Base-by-base conservation (phyloP, 2,797 vertebrate genomes). In the Clarias platycephalus region DNA sequence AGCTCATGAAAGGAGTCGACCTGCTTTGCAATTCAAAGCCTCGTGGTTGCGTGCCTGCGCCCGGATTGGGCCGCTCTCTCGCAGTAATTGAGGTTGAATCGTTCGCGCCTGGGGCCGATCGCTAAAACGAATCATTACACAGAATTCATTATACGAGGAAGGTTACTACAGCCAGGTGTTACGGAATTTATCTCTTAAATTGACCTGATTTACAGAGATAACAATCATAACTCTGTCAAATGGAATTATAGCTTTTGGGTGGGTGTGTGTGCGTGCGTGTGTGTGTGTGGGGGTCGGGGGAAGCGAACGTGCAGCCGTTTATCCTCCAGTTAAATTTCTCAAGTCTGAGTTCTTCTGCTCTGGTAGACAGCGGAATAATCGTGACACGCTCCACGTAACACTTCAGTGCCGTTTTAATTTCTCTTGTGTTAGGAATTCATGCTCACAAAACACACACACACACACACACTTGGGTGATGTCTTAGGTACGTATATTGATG, bases 41-140 rank as follows among this genome's bases (percentile, higher is more conserved):
- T 24, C 91, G 82, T 91, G 91, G 87, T 92, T 94, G 91, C 92
- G 71, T 24, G 44, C 92, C 93, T 91, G 40, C 93, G 91, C 91
- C 92, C 92, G 92, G 93, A 93, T 87, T 85, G 91, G 92, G 86
- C 53, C 40, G 85, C 91, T 87, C 86, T 77, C 74, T 89, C 91
- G 90, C 89, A 92, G 93, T 95, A 95, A 95, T 95, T 94, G 94
- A 95, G 94, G 95, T 95, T 95, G 92, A 94, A 95, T 94, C 93
- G 92, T 92, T 93, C 93, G 91, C 93, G 93, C 94, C 93, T 91
- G 87, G 88, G 93, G 95, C 93, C 94, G 94, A 94, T 94, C 94
- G 93, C 92, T 94, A 94, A 95, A 95, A 94, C 93, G 93, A 95
- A 95, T 95, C 93, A 93, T 95, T 94, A 94, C 94, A 94, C 92